Percentiles rank a stretch among this genome's conserved stretches.
Evolutionary conservation across 2,888 invertebrate species (phyloP).

Genomic region (Spodoptera exigua): DNA sequence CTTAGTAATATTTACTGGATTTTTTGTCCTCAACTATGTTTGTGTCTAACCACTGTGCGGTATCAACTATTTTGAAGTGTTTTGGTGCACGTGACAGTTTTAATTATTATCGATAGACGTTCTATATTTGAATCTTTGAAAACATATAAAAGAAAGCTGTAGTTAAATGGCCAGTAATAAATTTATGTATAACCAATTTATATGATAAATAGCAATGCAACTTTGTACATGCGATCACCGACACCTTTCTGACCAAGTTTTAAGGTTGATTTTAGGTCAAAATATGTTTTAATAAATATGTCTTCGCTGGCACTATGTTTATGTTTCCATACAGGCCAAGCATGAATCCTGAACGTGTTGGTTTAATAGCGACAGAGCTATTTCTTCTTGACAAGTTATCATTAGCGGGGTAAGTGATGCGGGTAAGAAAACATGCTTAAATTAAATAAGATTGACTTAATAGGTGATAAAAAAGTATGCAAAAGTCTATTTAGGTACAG

Average conservation of each 20-base stretch:
- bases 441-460: too few relatives aligned
- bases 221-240: too few relatives aligned
- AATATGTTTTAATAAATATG: not conserved
- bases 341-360: slow-evolving; percentile 28
- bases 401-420: too few relatives aligned
- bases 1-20: slow-evolving; percentile 78
- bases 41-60: slow-evolving; percentile 57
- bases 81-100: slow-evolving; percentile 43
- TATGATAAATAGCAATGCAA: too few relatives aligned
- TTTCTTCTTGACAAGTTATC: slow-evolving; percentile 11
- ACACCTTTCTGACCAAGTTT: too few relatives aligned
- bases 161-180: too few relatives aligned
- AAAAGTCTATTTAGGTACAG: too few relatives aligned
- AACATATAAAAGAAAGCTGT: too few relatives aligned
- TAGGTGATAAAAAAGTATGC: too few relatives aligned
- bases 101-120: slow-evolving; percentile 6
- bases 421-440: too few relatives aligned
- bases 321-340: slow-evolving; percentile 10
- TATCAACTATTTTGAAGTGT: slow-evolving; percentile 39
- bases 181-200: too few relatives aligned
- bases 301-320: slow-evolving; percentile 19
- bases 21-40: slow-evolving; percentile 61
- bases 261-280: too few relatives aligned
- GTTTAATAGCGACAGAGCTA: slow-evolving; percentile 26
- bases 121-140: not conserved